Conservation (phyloP, 2,888 invertebrate species). For the Thecophora atra region DNA sequence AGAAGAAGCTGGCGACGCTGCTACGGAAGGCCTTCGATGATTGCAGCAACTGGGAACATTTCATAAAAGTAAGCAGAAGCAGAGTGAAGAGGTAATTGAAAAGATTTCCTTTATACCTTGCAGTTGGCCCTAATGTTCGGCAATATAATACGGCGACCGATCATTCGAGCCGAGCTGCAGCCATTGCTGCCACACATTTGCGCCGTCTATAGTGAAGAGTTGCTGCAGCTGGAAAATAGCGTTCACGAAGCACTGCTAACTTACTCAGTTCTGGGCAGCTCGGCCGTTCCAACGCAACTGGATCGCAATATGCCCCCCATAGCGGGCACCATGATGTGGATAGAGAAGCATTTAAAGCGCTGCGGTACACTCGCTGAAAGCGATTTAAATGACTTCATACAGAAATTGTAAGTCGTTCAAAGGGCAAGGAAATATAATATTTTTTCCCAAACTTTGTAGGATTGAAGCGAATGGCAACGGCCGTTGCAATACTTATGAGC, state of each 20-base stretch:
- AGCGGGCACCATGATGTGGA: conserved; percentile 79
- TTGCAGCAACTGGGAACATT: conserved; percentile 69
- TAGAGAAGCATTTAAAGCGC: conserved; percentile 74
- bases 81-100: too few species aligned
- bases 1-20: conserved; percentile 70
- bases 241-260: conserved; percentile 51
- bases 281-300: conserved; percentile 48
- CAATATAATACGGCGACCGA: conserved; percentile 68
- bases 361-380: conserved; percentile 53
- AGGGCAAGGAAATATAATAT: neutral
- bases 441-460: neutral
- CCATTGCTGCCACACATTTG: conserved; percentile 68
- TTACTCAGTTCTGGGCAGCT: conserved; percentile 50
- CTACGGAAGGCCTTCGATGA: conserved; percentile 71
- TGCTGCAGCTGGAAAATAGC: conserved; percentile 55
- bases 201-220: conserved; percentile 62
- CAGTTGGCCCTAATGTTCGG: conserved; percentile 67
- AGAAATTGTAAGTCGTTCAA: conserved; percentile 49
- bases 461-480: neutral
- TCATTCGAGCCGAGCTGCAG: conserved; percentile 69
- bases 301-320: conserved; percentile 72
- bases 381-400: conserved; percentile 52
- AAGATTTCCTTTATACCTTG: conserved; percentile 28
- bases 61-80: conserved; percentile 70
- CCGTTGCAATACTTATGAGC: conserved; percentile 44